Conservation (phyloP, 2,888 invertebrate genomes). For the Hyposoter dolosus region DNA sequence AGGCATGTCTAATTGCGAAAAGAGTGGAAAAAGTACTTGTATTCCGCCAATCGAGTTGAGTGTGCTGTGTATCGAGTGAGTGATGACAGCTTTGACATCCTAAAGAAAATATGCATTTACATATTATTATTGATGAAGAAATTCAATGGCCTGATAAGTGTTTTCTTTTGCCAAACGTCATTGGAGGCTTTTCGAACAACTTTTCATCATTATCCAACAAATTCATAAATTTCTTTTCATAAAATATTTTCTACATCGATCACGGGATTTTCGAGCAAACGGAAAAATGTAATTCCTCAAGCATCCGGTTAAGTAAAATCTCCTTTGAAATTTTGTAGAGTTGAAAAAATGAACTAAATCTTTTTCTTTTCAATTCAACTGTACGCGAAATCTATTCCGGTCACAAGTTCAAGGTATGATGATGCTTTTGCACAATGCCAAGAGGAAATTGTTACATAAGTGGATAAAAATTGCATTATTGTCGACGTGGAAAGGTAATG, state of each 20-base stretch:
- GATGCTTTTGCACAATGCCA: not conserved
- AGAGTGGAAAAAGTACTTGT: constrained; percentile 98
- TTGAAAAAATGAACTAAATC: not conserved
- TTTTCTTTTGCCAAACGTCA: no score
- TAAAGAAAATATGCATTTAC: constrained; percentile 84
- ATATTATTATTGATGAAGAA: not conserved
- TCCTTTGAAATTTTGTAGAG: not conserved
- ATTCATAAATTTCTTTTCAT: no score
- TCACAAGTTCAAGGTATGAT: not conserved
- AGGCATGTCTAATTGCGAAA: constrained; percentile 98
- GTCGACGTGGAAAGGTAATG: not conserved
- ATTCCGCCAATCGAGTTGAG: constrained; percentile 99
- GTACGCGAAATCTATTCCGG: not conserved
- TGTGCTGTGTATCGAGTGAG: constrained; percentile 99
- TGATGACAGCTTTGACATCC: constrained; percentile 99
- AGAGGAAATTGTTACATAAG: not conserved
- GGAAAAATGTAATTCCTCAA: no score
- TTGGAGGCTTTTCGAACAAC: no score
- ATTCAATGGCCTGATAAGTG: no score
- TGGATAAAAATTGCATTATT: not conserved
- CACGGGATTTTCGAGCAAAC: no score
- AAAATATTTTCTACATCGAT: no score
- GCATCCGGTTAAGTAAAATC: no score
- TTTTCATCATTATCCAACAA: no score
- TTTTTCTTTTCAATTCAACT: not conserved